phyloP scores from a whole-genome alignment of 2,113 vertebrate genomes.

The Eolophus roseicapilla region DNA sequence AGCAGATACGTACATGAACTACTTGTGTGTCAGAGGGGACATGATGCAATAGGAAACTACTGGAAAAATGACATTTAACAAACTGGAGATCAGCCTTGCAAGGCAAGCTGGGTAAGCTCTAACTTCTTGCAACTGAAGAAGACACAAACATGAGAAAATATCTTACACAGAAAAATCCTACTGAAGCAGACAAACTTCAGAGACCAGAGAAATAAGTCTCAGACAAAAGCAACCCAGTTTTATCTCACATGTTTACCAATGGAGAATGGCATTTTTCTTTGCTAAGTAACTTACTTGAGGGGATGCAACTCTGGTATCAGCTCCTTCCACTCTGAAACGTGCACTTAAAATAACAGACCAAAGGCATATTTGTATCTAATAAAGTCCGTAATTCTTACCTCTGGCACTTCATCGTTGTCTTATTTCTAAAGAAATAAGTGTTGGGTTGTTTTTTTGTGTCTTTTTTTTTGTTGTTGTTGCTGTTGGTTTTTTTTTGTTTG shows the following conservation, averaged over 20 bases:
- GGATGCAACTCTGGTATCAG: background rate
- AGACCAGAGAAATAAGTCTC: background rate
- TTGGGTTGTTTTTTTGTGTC: background rate
- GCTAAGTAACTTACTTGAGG: background rate
- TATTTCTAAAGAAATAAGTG: background rate
- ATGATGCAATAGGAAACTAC: background rate
- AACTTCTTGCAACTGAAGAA: too few species aligned
- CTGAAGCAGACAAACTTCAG: background rate
- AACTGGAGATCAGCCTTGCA: background rate
- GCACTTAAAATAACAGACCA: background rate
- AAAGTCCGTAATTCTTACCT: background rate
- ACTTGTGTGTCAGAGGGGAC: background rate
- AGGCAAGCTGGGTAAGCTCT: background rate
- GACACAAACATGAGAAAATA: background rate
- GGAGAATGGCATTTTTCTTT: background rate
- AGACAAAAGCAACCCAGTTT: background rate
- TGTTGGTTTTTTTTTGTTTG: background rate
- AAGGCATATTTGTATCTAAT: background rate
- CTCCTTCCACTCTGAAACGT: background rate
- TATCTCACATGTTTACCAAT: background rate
- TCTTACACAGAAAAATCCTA: background rate
- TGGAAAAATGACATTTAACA: rapidly evolving
- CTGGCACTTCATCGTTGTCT: background rate
- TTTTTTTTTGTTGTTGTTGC: background rate
- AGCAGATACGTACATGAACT: rapidly evolving